phyloP scores from a whole-genome alignment of 30 jellyfish, hydroid and myxozoan species.

The Aurelia sp. region DNA sequence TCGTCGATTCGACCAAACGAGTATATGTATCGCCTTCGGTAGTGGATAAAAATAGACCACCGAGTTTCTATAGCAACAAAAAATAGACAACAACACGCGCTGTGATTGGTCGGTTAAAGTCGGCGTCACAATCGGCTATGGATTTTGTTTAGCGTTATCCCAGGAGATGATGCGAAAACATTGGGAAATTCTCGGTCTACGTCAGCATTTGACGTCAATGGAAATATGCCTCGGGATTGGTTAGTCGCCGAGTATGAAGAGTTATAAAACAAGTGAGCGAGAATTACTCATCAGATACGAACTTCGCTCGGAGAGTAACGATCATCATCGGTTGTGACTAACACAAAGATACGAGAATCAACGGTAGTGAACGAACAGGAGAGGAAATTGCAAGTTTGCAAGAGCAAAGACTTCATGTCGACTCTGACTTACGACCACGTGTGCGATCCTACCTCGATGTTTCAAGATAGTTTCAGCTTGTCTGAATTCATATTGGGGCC shows the following conservation, averaged over 20 bases:
- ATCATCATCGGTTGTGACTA: not conserved
- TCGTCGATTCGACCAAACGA: not conserved
- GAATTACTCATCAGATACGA: slow-evolving; percentile 30
- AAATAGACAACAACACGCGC: slow-evolving; percentile 36
- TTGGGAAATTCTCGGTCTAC: slow-evolving; percentile 35
- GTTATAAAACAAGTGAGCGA: slow-evolving; percentile 70
- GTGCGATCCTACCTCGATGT: slow-evolving; percentile 72
- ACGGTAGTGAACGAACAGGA: not conserved
- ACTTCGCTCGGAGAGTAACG: slow-evolving; percentile 12
- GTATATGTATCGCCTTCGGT: slow-evolving; percentile 28
- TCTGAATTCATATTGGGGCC: slow-evolving; percentile 71
- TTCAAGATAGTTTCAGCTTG: slow-evolving; percentile 66
- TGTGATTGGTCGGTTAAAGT: slow-evolving; percentile 42
- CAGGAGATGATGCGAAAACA: not conserved
- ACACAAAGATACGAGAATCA: not conserved
- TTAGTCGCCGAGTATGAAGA: slow-evolving; percentile 58
- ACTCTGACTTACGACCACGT: slow-evolving; percentile 59
- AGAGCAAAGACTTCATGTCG: slow-evolving; percentile 34
- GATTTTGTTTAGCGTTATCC: not conserved
- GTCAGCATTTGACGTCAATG: slow-evolving; percentile 24
- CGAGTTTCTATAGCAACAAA: slow-evolving; percentile 39
- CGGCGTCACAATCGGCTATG: slow-evolving; percentile 43
- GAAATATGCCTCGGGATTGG: slow-evolving; percentile 39
- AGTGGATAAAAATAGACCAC: slow-evolving; percentile 22
- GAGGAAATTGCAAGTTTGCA: too few species aligned